These are phyloP conservation scores for Phasianus colchicus DNA, from an alignment of 2,113 vertebrate genomes.

Conservation along the genomic window DNA sequence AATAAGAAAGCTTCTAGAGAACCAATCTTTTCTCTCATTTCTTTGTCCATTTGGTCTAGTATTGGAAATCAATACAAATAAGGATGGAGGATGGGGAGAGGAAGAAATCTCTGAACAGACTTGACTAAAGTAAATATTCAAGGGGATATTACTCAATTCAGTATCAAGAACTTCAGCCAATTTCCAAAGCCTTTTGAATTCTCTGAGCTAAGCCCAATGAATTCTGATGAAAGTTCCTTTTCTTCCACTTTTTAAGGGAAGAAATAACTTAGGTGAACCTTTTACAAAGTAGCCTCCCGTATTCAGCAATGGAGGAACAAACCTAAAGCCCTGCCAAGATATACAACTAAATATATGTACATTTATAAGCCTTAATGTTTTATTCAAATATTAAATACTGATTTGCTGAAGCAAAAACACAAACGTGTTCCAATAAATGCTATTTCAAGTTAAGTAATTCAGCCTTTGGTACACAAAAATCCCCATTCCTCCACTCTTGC, in stretches of 20 bases:
- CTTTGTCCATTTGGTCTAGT: background rate
- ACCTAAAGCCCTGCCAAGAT: constrained; percentile 43
- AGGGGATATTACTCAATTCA: constrained; percentile 29
- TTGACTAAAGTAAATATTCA: constrained; percentile 47
- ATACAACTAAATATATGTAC: constrained; percentile 13
- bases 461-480: constrained; percentile 31
- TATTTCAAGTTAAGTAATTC: constrained; percentile 60
- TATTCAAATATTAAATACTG: constrained; percentile 62
- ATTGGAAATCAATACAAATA: constrained; percentile 11
- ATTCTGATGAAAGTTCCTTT: constrained; percentile 64
- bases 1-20: background rate
- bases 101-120: background rate
- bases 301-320: constrained; percentile 34
- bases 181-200: constrained; percentile 57
- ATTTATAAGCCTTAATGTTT: constrained; percentile 6
- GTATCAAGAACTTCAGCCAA: constrained; percentile 4
- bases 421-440: constrained; percentile 61
- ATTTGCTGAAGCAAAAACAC: constrained; percentile 48
- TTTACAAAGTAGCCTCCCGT: constrained; percentile 47
- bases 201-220: constrained; percentile 28
- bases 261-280: constrained; percentile 43
- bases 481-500: constrained; percentile 42
- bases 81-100: background rate
- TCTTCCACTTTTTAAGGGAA: constrained; percentile 58
- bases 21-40: background rate